Base-by-base conservation (phyloP, 2,797 vertebrate species). In the Eidolon dupreanum region DNA sequence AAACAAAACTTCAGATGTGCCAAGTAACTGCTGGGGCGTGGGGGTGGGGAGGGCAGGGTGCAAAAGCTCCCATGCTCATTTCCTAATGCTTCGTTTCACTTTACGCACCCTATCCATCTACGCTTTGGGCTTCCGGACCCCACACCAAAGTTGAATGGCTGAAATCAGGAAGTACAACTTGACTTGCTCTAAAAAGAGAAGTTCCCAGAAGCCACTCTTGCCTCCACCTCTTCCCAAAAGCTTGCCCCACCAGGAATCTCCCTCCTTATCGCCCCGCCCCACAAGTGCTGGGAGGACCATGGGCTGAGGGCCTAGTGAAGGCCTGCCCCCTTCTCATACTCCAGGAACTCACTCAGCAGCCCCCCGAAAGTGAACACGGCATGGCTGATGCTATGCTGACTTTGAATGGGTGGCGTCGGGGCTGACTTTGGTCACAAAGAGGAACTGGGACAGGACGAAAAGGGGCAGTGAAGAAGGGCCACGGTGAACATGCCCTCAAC, bases 161-260 rank as follows among this genome's bases (percentile, higher is more conserved):
- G 49, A 79, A 86, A 86, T 65, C 36, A 38, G 57, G 36, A 92
- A 66, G 57, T 33, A 85, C 53, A 66, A 74, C 57, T 26, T 59
- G 55, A 55, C 16, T 78, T 71, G 63, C 63, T 49, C n/a, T 43
- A 84, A 63, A 92, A 90, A 87, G 70, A 61, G 57, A 89, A 82
- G 41, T 68, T 61, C 24, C 66, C 41, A 73, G 51, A 91, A 74
- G 88, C 36, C 49, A 81, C 17, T 33, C 20, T 65, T 49, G 51
- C 51, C 74, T 75, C 51, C 41, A 36, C 78, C 41, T 70, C 57
- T 90, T 49, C 86, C 66, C 6, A 20, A 13, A 51, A 84, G 59
- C 65, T 28, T 53, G 78, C 59, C 28, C 61, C 38, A 73, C 46
- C 16, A 84, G 75, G 79, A 24, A 49, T 16, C 28, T 24, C 68